These are phyloP conservation scores for Hyalella azteca DNA, from an alignment of 2,888 invertebrate genomes.

Conservation along the genomic window DNA sequence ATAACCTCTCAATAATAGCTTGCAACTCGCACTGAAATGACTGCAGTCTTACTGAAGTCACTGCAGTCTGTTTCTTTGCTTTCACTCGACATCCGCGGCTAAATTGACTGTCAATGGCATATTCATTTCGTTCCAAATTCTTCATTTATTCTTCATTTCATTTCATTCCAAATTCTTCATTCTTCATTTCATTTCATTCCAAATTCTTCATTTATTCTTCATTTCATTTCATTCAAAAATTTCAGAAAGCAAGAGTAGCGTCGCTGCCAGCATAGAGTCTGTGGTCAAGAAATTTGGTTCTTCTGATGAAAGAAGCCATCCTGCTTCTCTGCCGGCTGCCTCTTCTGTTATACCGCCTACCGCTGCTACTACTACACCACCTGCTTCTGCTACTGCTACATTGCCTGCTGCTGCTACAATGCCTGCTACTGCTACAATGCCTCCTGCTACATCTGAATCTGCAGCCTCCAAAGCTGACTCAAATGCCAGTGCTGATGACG, in stretches of 20 bases:
- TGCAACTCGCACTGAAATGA: too few relatives aligned
- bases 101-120: too few relatives aligned
- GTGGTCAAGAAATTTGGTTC: slow-evolving; percentile 52
- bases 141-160: too few relatives aligned
- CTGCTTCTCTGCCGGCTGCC: not conserved
- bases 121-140: too few relatives aligned
- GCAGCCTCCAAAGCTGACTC: not conserved
- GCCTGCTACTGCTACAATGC: not conserved
- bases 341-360: not conserved
- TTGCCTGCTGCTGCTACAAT: not conserved
- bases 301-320: slow-evolving; percentile 9
- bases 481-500: not conserved
- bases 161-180: too few relatives aligned
- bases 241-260: slow-evolving; percentile 37
- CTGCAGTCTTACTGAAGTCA: too few relatives aligned
- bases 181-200: too few relatives aligned
- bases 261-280: slow-evolving; percentile 55
- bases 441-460: not conserved
- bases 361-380: not conserved
- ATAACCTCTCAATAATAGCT: too few relatives aligned
- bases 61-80: too few relatives aligned
- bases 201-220: too few relatives aligned
- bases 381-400: not conserved
- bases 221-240: too few relatives aligned
- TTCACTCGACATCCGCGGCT: too few relatives aligned